Conservation (phyloP, 1,140 invertebrate species). For the Dufourea novaeangliae region DNA sequence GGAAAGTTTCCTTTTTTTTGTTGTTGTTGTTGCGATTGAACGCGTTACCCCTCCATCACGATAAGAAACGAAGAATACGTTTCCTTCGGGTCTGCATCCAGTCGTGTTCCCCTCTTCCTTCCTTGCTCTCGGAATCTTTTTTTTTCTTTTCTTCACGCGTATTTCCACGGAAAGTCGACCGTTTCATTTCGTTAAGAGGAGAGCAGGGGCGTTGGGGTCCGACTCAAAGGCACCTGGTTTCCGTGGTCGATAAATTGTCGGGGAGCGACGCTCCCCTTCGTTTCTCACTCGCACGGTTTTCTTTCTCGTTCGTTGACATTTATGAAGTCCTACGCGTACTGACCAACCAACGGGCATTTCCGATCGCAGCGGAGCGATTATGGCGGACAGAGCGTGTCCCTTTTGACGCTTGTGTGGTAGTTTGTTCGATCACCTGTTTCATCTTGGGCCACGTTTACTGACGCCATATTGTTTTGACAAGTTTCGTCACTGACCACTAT, state of each 20-base stretch:
- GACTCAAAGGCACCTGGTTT: slow-evolving; percentile 60
- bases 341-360: slow-evolving; percentile 1
- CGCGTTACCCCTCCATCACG: slow-evolving; percentile 43
- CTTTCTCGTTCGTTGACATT: slow-evolving; percentile 22
- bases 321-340: slow-evolving; percentile 23
- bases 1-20: slow-evolving; percentile 56
- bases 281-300: slow-evolving; percentile 15
- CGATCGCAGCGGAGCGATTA: slow-evolving; percentile 19
- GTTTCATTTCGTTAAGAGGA: slow-evolving; percentile 62
- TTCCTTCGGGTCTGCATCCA: slow-evolving; percentile 11
- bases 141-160: background rate
- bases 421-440: background rate
- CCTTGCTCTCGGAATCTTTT: background rate
- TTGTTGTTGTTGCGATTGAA: slow-evolving; percentile 57
- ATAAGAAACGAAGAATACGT: slow-evolving; percentile 49
- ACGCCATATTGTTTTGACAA: too few relatives aligned
- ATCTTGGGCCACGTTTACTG: background rate
- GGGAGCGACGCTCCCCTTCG: slow-evolving; percentile 25
- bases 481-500: too few relatives aligned
- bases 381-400: background rate
- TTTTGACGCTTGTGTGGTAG: too few relatives aligned
- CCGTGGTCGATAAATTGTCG: slow-evolving; percentile 54
- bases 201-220: slow-evolving; percentile 40
- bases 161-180: slow-evolving; percentile 45
- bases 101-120: background rate